Base-by-base conservation (phyloP, 2,113 vertebrate genomes). In the Oreochromis niloticus region DNA sequence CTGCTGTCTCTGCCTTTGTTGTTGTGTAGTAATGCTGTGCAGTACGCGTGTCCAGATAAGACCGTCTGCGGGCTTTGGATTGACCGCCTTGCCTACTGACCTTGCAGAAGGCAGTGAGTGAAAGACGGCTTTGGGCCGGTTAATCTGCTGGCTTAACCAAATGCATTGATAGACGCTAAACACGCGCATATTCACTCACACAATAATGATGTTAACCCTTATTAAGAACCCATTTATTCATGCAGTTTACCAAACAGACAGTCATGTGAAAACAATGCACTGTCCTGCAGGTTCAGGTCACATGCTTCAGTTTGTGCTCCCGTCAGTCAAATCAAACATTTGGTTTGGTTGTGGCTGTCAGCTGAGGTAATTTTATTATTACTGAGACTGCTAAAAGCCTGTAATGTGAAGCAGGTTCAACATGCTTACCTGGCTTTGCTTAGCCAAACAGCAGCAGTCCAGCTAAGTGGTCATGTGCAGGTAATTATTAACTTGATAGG, bases 31-130 rank as follows among this genome's bases (percentile, higher is more conserved):
- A 43, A 61, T 10, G 7, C n/a, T 11, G 32, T 46, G 41, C n/a
- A 13, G 32, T 32, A 7, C 78, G 80, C 43, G 17, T 75, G 84
- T 87, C 17, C 36, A 75, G 84, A 86, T 93, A 90, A 96, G 87
- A 87, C 30, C 2, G 78, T 86, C 71, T 93, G 90, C 88, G 54
- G 84, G 93, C 81, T 95, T 92, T 94, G 81, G 87, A 86, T 73
- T 88, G 91, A 89, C 91, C 79, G 82, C 82, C 82, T 94, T 92
- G 87, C 92, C 90, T 86, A 94, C 89, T 95, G 94, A 95, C 94
- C 92, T 92, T 89, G 85, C 84, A 91, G 89, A 83, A 81, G 22
- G 66, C 82, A 84, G 80, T 88, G 78, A 92, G 83, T 89, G 86
- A 87, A 85, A 84, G 66, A 83, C 71, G 80, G 83, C 87, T 90